Base-by-base conservation (phyloP, 2,113 vertebrate species). In the Heterotis niloticus region DNA sequence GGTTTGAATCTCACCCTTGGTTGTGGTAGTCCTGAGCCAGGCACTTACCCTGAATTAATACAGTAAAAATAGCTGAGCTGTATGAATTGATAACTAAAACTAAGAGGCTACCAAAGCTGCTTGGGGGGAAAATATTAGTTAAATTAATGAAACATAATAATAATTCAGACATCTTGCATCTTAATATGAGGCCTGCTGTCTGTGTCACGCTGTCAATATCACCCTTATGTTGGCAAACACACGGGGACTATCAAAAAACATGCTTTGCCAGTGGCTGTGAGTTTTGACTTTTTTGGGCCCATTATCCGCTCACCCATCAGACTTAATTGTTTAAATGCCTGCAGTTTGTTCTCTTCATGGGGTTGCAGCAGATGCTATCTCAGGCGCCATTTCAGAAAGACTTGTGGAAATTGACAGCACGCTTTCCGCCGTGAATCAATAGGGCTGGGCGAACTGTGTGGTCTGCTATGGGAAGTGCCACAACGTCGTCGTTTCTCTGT, bases 301-400 rank as follows among this genome's bases (percentile, higher is more conserved):
- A 72, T 81, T 81, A 83, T 79, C 85, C 66, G 16, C n/a, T 20
- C 60, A 18, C 67, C 69, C 79, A 83, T 72, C 76, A 80, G 80
- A 59, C 75, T 71, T 86, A 91, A 90, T 92, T 82, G 77, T 81
- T 71, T 90, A 90, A 93, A 90, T 89, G 82, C 81, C 81, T 86
- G 87, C 84, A 76, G 81, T 17, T 84, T 85, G 86, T 88, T 85
- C 85, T 87, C 83, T 91, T 91, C 86, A 89, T 92, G 91, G 91
- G 92, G 89, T 86, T 78, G 44, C 74, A 7, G 76, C 70, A 5
- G 88, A 92, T 86, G 64, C 78, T 90, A 92, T 93, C 91, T 79
- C 83, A 66, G 91, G 88, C 88, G 87, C 90, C 89, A 86, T 83
- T 89, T 86, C 54, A 78, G 82, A 26, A 20, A 78, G 79, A 78